A percentile compares a stretch with the other conserved stretches of the same genome.
Conservation (phyloP, 2,888 invertebrate genomes). For the Resseliella maxima region DNA sequence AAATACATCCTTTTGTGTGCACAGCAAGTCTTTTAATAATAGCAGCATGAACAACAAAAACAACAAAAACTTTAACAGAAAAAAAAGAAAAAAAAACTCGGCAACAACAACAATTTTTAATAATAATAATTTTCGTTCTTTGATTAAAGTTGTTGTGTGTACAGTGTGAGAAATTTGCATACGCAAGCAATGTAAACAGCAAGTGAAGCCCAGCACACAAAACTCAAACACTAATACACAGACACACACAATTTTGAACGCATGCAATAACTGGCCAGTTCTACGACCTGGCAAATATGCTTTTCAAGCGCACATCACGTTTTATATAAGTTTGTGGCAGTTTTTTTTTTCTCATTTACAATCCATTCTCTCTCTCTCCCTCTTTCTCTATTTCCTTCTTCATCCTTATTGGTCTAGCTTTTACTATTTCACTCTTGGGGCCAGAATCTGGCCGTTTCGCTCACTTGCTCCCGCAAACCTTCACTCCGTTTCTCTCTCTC, state of each 20-base stretch:
- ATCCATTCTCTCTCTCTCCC: background rate
- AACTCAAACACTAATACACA: background rate
- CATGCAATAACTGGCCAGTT: background rate
- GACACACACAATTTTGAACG: background rate
- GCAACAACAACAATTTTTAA: background rate
- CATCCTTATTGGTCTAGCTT: no score
- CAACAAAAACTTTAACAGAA: background rate
- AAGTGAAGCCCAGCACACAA: conserved; percentile 18
- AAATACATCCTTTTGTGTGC: conserved; percentile 1
- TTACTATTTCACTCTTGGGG: no score
- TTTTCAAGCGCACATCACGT: conserved; percentile 23
- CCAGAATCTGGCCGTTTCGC: no score
- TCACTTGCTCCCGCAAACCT: no score
- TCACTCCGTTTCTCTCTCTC: no score
- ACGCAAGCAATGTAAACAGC: background rate
- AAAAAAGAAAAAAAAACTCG: background rate
- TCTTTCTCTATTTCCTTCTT: background rate
- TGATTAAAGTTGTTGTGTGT: conserved; percentile 29
- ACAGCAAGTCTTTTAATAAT: conserved; percentile 33
- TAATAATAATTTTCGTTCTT: conserved; percentile 35
- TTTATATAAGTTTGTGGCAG: conserved; percentile 31
- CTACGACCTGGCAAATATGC: conserved; percentile 36
- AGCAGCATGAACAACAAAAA: background rate
- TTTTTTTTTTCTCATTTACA: background rate
- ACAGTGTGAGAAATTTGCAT: conserved; percentile 44